Conservation (phyloP, 2,113 vertebrate species). For the Psilopogon haemacephalus region DNA sequence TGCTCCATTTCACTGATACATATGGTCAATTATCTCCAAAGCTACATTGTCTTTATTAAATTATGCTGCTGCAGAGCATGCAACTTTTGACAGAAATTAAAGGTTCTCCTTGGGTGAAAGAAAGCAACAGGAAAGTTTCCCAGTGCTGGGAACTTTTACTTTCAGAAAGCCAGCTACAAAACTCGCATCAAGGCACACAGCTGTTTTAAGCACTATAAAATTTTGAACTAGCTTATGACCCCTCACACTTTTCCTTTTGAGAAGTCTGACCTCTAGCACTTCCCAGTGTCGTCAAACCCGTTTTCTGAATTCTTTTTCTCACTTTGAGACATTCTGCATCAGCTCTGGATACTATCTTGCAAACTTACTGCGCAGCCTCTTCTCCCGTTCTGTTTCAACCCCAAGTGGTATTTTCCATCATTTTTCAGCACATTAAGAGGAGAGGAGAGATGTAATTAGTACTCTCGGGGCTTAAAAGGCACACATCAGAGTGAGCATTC, state of each 20-base stretch:
- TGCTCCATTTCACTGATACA: not conserved
- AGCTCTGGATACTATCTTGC: not conserved
- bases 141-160: not conserved
- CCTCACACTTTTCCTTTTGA: not conserved
- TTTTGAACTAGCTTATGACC: not conserved
- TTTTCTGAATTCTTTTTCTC: not conserved
- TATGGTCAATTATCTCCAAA: not conserved
- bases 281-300: not conserved
- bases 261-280: conserved; percentile 3
- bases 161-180: not conserved
- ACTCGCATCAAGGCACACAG: not conserved
- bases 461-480: not conserved
- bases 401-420: not conserved
- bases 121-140: not conserved
- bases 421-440: not conserved
- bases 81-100: not conserved
- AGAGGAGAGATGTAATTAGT: too few species aligned
- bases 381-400: not conserved
- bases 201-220: not conserved
- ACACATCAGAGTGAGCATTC: not conserved
- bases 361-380: not conserved
- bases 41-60: conserved; percentile 13
- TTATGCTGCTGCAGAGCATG: not conserved
- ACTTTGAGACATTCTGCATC: not conserved
- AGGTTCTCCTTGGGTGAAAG: not conserved